Evolutionary conservation across 2,888 invertebrate species (phyloP).

Genomic region (Hemaris fuciformis): DNA sequence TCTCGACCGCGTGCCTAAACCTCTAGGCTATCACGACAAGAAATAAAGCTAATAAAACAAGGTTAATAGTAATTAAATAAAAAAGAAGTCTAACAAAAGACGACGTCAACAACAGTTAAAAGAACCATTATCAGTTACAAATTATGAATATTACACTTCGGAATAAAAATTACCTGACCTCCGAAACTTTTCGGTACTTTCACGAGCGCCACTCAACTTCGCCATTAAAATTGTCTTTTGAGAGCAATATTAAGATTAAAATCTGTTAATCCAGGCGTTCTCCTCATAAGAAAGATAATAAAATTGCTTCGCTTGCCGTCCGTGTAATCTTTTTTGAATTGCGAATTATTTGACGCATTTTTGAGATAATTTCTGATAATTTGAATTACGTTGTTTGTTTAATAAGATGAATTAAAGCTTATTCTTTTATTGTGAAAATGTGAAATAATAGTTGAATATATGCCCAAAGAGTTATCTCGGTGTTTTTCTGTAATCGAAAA

Average conservation of each 20-base stretch:
- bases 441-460: no score
- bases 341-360: conserved; percentile 17
- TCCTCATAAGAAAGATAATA: conserved; percentile 26
- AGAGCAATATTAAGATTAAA: conserved; percentile 44
- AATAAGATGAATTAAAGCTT: background rate
- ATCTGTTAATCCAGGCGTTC: conserved; percentile 39
- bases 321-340: conserved; percentile 28
- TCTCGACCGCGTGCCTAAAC: no score
- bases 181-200: conserved; percentile 15
- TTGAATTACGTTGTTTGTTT: background rate
- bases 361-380: background rate
- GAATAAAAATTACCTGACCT: conserved; percentile 15
- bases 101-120: background rate
- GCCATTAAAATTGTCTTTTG: conserved; percentile 30
- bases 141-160: conserved; percentile 14
- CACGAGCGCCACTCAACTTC: conserved; percentile 19
- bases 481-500: no score
- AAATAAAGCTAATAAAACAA: no score
- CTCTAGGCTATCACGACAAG: no score
- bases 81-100: background rate
- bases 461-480: no score
- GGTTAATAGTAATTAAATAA: no score
- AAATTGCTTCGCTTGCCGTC: conserved; percentile 25
- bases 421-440: no score
- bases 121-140: conserved; percentile 9